These are phyloP conservation scores for Perizoma affinitatum DNA, from an alignment of 2,888 invertebrate species.

Conservation along the genomic window DNA sequence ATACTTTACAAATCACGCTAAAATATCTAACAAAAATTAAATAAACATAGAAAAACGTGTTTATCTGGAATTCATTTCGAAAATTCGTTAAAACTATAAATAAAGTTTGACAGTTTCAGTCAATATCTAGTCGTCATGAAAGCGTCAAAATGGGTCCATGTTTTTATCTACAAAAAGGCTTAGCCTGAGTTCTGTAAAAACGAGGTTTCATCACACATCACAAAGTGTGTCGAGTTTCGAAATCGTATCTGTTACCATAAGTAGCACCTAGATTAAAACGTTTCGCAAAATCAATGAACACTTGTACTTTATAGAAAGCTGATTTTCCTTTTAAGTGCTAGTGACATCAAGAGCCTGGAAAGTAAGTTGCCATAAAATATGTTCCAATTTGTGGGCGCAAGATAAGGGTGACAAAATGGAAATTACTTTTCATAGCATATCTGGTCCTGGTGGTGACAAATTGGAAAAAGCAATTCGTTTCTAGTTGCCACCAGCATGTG, in stretches of 20 bases:
- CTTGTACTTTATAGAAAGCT: conserved; percentile 49
- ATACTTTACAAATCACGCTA: conserved; percentile 13
- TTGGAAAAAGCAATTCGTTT: too few relatives aligned
- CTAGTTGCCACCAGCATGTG: too few relatives aligned
- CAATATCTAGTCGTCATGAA: background rate
- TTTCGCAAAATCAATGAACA: conserved; percentile 46
- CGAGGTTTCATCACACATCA: too few relatives aligned
- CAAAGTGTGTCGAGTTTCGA: too few relatives aligned
- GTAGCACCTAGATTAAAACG: conserved; percentile 35
- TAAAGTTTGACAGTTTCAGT: conserved; percentile 8
- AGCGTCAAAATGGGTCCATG: too few relatives aligned
- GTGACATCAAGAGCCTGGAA: conserved; percentile 30
- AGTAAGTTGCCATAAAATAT: too few relatives aligned
- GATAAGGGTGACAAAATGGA: too few relatives aligned
- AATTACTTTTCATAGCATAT: too few relatives aligned
- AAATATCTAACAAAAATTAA: conserved; percentile 22
- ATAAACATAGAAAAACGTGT: conserved; percentile 17
- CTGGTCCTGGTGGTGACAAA: too few relatives aligned
- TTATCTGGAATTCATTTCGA: conserved; percentile 18
- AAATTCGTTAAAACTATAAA: conserved; percentile 12
- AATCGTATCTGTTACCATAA: conserved; percentile 21
- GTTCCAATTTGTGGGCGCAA: too few relatives aligned
- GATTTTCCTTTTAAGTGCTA: conserved; percentile 46
- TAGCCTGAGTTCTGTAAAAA: too few relatives aligned
- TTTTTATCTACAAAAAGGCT: too few relatives aligned